These are phyloP conservation scores for Steinernema khuongi DNA, from an alignment of 1,140 invertebrate species.

Conservation along the genomic window DNA sequence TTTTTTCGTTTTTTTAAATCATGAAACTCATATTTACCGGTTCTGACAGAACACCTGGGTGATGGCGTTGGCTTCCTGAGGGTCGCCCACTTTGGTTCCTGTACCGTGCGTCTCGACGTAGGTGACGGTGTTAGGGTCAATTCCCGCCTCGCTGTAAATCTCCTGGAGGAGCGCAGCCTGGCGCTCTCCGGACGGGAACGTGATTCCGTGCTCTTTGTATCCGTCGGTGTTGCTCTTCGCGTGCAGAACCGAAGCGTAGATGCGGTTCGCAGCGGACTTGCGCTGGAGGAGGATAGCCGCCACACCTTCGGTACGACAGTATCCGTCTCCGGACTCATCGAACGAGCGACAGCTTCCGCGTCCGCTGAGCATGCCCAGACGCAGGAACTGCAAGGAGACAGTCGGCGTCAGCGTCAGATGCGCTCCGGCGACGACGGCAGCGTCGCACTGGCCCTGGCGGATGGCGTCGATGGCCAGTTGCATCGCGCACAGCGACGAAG, in stretches of 20 bases:
- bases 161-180: constrained; percentile 79
- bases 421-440: constrained; percentile 81
- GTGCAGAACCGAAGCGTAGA: constrained; percentile 79
- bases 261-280: constrained; percentile 68
- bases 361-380: constrained; percentile 78
- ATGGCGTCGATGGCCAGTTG: constrained; percentile 76
- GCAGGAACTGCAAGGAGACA: constrained; percentile 82
- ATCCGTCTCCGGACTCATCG: constrained; percentile 79
- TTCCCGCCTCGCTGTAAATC: constrained; percentile 73
- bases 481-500: constrained; percentile 80
- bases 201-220: constrained; percentile 74
- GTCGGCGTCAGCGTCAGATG: constrained; percentile 80
- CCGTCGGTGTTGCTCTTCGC: constrained; percentile 84
- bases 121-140: constrained; percentile 74
- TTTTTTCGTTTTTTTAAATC: not conserved
- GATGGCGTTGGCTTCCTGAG: constrained; percentile 88
- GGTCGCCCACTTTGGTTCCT: constrained; percentile 83
- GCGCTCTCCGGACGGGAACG: constrained; percentile 78
- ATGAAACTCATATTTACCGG: constrained; percentile 43
- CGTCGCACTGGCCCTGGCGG: constrained; percentile 76
- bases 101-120: constrained; percentile 95
- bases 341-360: constrained; percentile 88
- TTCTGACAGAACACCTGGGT: constrained; percentile 82
- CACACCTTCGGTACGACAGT: constrained; percentile 81
- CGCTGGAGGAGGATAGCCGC: constrained; percentile 77